Evolutionary conservation across 2,797 vertebrate species (phyloP), one percentile per base, ranked within the genome.

Genomic region (Anniella stebbinsi): DNA sequence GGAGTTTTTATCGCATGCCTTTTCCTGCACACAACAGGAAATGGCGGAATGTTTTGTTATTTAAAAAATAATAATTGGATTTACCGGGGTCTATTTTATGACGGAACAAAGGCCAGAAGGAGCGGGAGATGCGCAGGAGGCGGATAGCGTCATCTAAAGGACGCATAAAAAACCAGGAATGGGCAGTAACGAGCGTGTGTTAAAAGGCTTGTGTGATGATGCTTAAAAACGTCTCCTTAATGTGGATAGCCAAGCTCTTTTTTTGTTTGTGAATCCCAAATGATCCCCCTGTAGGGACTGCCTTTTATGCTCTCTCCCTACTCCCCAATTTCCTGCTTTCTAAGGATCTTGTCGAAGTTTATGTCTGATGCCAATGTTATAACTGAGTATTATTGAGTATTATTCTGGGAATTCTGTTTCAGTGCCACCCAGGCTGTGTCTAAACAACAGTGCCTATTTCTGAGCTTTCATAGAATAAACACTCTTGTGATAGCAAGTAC

Each of bases 321-420:
- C 89, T 84, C 84, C 86, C 94, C 88, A 80, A 28, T 87, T 93
- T 6, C 51, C 67, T 30, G 92, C 93, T 93, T 87, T 95, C 78
- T 91, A 95, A 81, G 45, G 89, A 93, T 94, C 88, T 93, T 94
- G 93, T 95, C 89, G 86, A 78, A 87, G 69, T 60, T 96, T 92
- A 70, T 91, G 63, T 93, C 90, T 0, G 82, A 82, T 0, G 60
- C 45, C 63, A 80, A 90, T 36, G 87, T 89, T 95, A n/a, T 25
- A 73, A 6, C 11, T 60, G 63, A 86, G 12, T 70, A 86, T 80
- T 63, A 28, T 13, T 66, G 36, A 75, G 25, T 86, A 60, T 36
- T 41, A 51, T 86, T 51, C 51, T n/a, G 66, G 41, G 38, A 76
- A 75, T 25, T 45, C 57, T 48, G 33, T 18, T 28, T 48, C 33